These are phyloP conservation scores for Drosophila dunni DNA, from an alignment of 1,140 invertebrate species.

Conservation along the genomic window DNA sequence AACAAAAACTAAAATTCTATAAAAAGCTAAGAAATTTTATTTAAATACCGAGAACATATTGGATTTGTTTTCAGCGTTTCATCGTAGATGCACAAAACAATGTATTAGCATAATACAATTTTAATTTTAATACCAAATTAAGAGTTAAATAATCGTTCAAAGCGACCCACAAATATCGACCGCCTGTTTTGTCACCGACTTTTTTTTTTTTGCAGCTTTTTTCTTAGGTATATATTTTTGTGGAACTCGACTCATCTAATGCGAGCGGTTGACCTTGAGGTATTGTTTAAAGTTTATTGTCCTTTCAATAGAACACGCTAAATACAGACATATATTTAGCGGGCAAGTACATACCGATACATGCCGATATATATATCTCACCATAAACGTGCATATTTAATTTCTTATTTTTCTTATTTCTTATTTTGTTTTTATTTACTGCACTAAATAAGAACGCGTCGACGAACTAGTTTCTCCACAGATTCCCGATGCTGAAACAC, in stretches of 20 bases:
- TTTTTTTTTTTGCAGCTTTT: slow-evolving; percentile 9
- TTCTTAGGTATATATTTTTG: slow-evolving; percentile 6
- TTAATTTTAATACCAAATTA: slow-evolving; percentile 32
- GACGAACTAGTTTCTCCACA: slow-evolving; percentile 71
- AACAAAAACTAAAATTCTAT: neutral
- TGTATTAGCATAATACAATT: slow-evolving; percentile 47
- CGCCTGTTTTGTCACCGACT: slow-evolving; percentile 21
- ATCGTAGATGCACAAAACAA: slow-evolving; percentile 14
- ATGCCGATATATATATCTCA: slow-evolving; percentile 20
- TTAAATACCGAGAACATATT: slow-evolving; percentile 1
- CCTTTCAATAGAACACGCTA: slow-evolving; percentile 83
- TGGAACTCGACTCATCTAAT: slow-evolving; percentile 60
- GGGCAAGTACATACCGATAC: slow-evolving; percentile 39
- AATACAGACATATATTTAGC: slow-evolving; percentile 68
- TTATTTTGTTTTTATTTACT: slow-evolving; percentile 58
- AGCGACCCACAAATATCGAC: slow-evolving; percentile 29
- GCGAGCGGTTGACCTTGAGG: slow-evolving; percentile 78
- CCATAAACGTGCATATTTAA: slow-evolving; percentile 58
- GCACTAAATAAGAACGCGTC: slow-evolving; percentile 63
- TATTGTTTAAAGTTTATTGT: slow-evolving; percentile 76
- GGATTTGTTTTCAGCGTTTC: neutral
- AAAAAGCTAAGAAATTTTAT: slow-evolving; percentile 4
- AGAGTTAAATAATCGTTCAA: slow-evolving; percentile 44
- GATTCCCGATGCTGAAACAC: slow-evolving; percentile 61
- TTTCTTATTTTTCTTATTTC: slow-evolving; percentile 22